Base-by-base conservation (phyloP, 2,113 vertebrate genomes). In the Oenanthe melanoleuca region DNA sequence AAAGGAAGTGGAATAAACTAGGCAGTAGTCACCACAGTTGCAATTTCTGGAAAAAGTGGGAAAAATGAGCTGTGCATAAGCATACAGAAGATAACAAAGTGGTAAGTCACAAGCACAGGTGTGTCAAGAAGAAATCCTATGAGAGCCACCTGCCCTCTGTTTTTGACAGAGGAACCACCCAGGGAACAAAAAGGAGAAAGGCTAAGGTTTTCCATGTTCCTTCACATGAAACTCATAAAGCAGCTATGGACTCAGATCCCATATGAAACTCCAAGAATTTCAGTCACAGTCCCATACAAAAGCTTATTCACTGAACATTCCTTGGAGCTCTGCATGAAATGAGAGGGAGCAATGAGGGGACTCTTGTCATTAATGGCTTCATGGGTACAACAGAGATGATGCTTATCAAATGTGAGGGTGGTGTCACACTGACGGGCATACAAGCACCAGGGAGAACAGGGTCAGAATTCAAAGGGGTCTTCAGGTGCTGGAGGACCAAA, bases 351-450 rank as follows among this genome's bases (percentile, higher is more conserved):
- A n/a, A 25, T 1, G 53, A 71, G 29, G 21, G 20, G 24, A 16
- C 17, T 65, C 23, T 31, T 37, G 38, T 26, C 59, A 21, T 50
- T 47, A n/a, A 26, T 5, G 34, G n/a, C 37, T 92, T 67, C 2
- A 1, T 14, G 38, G n/a, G 24, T 49, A 14, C n/a, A 77, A 24
- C 8, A 75, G 53, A 60, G 37, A 29, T 5, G 71, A 47, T 38
- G 18, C 21, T 64, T 71, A 24, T 52, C 63, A 64, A 50, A 37
- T 3, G 5, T 24, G 38, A 66, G 18, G 28, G 38, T 5, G 15
- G 31, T 13, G 17, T 33, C 12, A 5, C 2, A 11, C 56, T 2
- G 2, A 16, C 0, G 1, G 40, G 29, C 6, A 18, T 26, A 38
- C 33, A 42, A 67, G 19, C 26, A 37, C 8, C 1, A 0, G 5